Evolutionary conservation across 2,888 invertebrate species (phyloP), one percentile per base, ranked within the genome.

Genomic region (Caenorhabditis becei): DNA sequence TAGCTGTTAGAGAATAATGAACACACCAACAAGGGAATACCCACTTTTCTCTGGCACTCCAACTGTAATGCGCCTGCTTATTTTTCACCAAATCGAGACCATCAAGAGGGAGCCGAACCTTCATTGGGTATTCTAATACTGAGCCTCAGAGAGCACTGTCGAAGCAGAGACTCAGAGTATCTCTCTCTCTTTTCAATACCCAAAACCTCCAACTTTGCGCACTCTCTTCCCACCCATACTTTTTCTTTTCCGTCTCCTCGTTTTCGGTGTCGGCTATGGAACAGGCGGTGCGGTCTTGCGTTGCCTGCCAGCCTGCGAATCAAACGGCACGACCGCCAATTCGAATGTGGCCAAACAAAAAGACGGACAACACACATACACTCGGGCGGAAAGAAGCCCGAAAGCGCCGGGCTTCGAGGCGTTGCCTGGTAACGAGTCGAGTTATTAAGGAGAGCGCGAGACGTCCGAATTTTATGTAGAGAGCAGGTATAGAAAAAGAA

Each of bases 401-500:
- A 10, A 28, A 32, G 18, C 28, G 16, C 66, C 26, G 26, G 32
- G 41, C 26, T 35, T 26, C 32, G 26, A 44, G 14, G 23, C 32
- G 77, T 78, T 78, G 77, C 77, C 56, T 66, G 65, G 77, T 41
- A 51, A 78, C 77, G 58, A 51, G 54, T 32, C 67, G 62, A 77
- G 77, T 78, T 78, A 69, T 78, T 78, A 78, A 44, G 47, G 63
- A n/a, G 63, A 44, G 63, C 24, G 62, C 62, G 65, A 70, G 70
- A 66, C 70, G 32, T 44, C 51, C 58, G 63, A 59, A 78, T 49
- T 70, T 70, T 71, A 78, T 58, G 71, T 63, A 56, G 67, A 78
- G 65, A 70, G 77, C 56, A 78, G 63, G 70, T 78, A 78, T 70
- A 78, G 70, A 78, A 71, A 69, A 77, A 77, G 77, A 69, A 63